Percentiles rank a stretch among this genome's conserved stretches.
Evolutionary conservation across 2,888 invertebrate species (phyloP).

Genomic region (Phalangium opilio): DNA sequence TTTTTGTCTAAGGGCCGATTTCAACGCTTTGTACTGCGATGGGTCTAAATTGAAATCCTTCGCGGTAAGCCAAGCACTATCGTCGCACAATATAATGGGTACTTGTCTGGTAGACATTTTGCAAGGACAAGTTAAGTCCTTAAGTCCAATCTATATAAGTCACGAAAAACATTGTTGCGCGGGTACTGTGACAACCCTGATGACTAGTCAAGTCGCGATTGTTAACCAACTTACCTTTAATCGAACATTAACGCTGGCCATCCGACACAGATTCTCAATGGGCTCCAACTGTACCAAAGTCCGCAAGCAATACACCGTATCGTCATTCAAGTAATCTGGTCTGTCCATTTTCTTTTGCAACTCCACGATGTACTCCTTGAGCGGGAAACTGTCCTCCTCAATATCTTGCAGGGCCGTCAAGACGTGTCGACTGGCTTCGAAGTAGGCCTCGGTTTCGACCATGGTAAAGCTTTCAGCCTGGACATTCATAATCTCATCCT

Average conservation of each 20-base stretch:
- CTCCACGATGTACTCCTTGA: slow-evolving; percentile 50
- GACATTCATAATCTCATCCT: not conserved
- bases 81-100: slow-evolving; percentile 16
- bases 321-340: slow-evolving; percentile 33
- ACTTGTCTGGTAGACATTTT: no score
- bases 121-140: no score
- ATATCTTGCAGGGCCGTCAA: slow-evolving; percentile 49
- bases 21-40: slow-evolving; percentile 50
- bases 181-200: slow-evolving; percentile 5
- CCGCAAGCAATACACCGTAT: slow-evolving; percentile 11
- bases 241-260: no score
- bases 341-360: slow-evolving; percentile 26
- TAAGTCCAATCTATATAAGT: no score
- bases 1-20: slow-evolving; percentile 50
- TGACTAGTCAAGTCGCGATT: no score
- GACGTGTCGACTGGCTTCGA: slow-evolving; percentile 64
- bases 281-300: slow-evolving; percentile 6
- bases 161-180: no score
- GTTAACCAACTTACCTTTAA: no score
- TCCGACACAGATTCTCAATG: no score
- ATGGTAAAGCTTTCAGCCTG: slow-evolving; percentile 38
- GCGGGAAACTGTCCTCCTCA: slow-evolving; percentile 42
- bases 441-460: slow-evolving; percentile 62
- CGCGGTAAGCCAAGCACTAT: slow-evolving; percentile 35
- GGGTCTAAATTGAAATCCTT: slow-evolving; percentile 41